Evolutionary conservation across 1,140 invertebrate species (phyloP), one percentile per base, ranked within the genome.

Genomic region (Diachasma alloeum): DNA sequence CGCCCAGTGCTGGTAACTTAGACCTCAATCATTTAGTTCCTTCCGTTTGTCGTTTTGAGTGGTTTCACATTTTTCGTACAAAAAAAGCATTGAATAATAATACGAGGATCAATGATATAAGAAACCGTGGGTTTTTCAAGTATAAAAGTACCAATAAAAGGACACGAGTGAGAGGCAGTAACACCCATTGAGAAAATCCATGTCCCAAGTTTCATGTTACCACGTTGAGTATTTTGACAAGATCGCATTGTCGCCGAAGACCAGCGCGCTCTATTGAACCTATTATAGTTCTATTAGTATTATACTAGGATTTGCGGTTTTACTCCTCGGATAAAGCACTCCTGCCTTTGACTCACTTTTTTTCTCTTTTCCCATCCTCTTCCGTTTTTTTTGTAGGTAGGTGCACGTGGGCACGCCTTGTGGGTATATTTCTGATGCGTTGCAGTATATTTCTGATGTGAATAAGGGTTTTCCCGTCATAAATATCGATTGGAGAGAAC

Each of bases 241-340:
- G 87, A 88, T 87, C 85, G 86, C 81, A 90, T 90, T 89, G 88
- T 90, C 86, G 84, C 69, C 81, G 72, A 68, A 68, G 59, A 72
- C 48, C 71, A 77, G 72, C 80, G 72, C 88, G 84, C 85, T 83
- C 88, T 85, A 89, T 90, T 90, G 88, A 90, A 84, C 87, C 88
- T 85, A 89, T 90, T 89, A 90, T 90, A 84, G 80, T 79, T 84
- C 88, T 90, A 90, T 90, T 90, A 90, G 88, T 90, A 88, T 90
- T 89, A 89, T 90, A 86, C 84, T 81, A 79, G 85, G 85, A 88
- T 89, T 89, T 89, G 87, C 83, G 87, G 87, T 88, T 88, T 86
- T 83, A 85, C 80, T 78, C 36, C 36, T 9, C 10, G 36, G 66
- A 36, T 81, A 85, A 75, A 83, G 77, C 70, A 36, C 63, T 79